phyloP scores from a whole-genome alignment of 1,140 invertebrate genomes.

The Holcopasites calliopsidis region DNA sequence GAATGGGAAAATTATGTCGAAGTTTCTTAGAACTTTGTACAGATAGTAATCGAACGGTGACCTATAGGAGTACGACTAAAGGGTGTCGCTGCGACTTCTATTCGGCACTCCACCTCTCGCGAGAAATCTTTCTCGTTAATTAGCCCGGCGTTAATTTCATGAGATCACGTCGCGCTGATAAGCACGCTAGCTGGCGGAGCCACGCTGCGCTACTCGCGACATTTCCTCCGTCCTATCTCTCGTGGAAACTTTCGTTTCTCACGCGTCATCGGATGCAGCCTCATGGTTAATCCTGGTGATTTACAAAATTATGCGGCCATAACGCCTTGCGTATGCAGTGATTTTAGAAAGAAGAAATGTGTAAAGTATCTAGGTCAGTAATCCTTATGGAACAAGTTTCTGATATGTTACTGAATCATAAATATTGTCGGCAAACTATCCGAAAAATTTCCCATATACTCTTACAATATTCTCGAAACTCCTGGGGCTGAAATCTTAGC shows the following conservation, averaged over 20 bases:
- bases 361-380: too few species aligned
- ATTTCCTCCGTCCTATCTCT: background rate
- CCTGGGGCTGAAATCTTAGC: too few species aligned
- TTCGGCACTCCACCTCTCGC: conserved; percentile 27
- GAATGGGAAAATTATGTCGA: too few species aligned
- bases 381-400: too few species aligned
- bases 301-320: background rate
- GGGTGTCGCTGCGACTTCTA: conserved; percentile 25
- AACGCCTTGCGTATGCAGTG: background rate
- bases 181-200: conserved; percentile 17
- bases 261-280: background rate
- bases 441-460: too few species aligned
- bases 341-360: background rate
- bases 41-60: background rate
- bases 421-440: too few species aligned
- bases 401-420: too few species aligned
- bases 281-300: background rate
- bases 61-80: conserved; percentile 8
- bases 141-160: conserved; percentile 52
- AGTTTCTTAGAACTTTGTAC: too few species aligned
- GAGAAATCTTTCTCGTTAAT: conserved; percentile 51
- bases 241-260: conserved; percentile 17
- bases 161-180: conserved; percentile 45
- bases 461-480: too few species aligned
- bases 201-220: background rate